Conservation (phyloP, 1,140 invertebrate genomes). For the Drosophila sulfurigaster region DNA sequence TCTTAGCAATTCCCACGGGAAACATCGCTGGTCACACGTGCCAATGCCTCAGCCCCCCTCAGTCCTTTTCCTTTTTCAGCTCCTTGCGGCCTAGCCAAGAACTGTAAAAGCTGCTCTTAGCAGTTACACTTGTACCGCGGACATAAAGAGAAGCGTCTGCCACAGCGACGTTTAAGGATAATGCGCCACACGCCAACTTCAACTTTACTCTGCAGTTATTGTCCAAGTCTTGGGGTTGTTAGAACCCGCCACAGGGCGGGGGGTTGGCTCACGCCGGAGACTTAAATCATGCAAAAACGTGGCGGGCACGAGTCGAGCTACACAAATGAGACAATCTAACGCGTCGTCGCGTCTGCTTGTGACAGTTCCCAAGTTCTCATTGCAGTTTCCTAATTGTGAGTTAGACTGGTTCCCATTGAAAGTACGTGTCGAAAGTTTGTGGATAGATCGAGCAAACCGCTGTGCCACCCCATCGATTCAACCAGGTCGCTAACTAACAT, state of each 20-base stretch:
- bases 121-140: slow-evolving; percentile 66
- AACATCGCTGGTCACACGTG: slow-evolving; percentile 51
- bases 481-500: slow-evolving; percentile 52
- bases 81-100: slow-evolving; percentile 1
- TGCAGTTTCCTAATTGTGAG: slow-evolving; percentile 2
- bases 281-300: slow-evolving; percentile 81
- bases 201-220: slow-evolving; percentile 44
- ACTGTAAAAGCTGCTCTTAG: slow-evolving; percentile 59
- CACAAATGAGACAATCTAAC: slow-evolving; percentile 53
- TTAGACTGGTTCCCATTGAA: slow-evolving; percentile 9
- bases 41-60: slow-evolving; percentile 5
- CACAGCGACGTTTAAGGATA: slow-evolving; percentile 74
- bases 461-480: slow-evolving; percentile 60
- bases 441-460: neutral
- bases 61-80: neutral
- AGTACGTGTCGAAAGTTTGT: slow-evolving; percentile 3
- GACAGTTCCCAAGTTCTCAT: slow-evolving; percentile 54
- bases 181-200: slow-evolving; percentile 67
- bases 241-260: neutral
- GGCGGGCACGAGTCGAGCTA: slow-evolving; percentile 61
- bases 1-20: slow-evolving; percentile 68
- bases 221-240: slow-evolving; percentile 55
- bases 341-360: slow-evolving; percentile 52
- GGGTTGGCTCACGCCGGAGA: slow-evolving; percentile 17
- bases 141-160: slow-evolving; percentile 62